A percentile compares a stretch with the other conserved stretches of the same genome.
phyloP scores from a whole-genome alignment of 2,888 invertebrate genomes.

The Lepidochitona cinerea region DNA sequence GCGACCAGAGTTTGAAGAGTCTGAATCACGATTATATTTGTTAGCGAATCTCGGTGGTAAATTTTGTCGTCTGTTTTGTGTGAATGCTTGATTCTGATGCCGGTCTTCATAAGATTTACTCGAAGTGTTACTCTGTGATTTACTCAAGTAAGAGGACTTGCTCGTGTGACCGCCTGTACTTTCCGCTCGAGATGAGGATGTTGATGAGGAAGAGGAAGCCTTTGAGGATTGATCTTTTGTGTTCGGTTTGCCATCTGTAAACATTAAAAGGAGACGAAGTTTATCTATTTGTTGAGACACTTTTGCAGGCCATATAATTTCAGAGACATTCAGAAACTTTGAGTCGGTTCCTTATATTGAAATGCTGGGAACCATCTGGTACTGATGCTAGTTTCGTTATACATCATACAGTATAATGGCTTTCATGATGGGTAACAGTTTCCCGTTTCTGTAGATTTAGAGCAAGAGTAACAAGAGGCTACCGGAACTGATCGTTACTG shows the following conservation, averaged over 20 bases:
- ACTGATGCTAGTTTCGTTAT: too few species aligned
- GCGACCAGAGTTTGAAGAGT: neutral
- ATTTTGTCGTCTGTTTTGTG: conserved; percentile 24
- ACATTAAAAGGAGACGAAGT: too few species aligned
- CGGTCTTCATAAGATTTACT: neutral
- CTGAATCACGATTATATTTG: conserved; percentile 8
- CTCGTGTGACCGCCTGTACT: neutral
- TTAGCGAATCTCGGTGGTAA: conserved; percentile 27
- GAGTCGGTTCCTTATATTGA: too few species aligned
- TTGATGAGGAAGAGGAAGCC: neutral
- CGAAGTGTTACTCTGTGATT: neutral
- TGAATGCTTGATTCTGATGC: neutral
- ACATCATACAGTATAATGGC: too few species aligned
- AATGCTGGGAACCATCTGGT: too few species aligned
- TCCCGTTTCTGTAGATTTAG: too few species aligned
- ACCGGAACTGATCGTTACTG: too few species aligned
- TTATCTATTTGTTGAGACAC: too few species aligned
- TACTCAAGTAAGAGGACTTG: neutral
- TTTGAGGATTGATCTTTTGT: neutral
- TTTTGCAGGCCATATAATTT: too few species aligned
- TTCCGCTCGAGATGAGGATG: neutral
- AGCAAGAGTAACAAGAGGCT: too few species aligned
- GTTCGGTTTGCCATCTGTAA: neutral
- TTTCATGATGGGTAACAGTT: too few species aligned
- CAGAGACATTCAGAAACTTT: too few species aligned